A percentile compares a stretch with the other conserved stretches of the same genome.
Evolutionary conservation across 2,888 invertebrate genomes (phyloP).

Genomic region (Noctua comes): DNA sequence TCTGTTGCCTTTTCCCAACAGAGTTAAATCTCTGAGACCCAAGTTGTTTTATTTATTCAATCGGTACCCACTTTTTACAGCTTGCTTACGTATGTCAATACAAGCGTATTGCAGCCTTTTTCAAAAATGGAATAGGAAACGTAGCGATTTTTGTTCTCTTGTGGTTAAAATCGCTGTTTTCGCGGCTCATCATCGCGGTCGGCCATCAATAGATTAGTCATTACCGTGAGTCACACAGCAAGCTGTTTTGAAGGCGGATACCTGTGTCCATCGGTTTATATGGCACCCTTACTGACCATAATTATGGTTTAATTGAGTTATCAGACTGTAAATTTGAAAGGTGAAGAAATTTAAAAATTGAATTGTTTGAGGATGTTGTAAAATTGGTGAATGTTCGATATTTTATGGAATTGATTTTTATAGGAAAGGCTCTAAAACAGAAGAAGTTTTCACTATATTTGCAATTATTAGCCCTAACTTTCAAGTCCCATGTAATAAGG

Average conservation of each 20-base stretch:
- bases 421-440: not conserved
- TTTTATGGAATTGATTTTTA: not conserved
- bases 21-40: not conserved
- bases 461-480: not conserved
- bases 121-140: not conserved
- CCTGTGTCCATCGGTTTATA: constrained; percentile 28
- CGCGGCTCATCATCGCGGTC: constrained; percentile 28
- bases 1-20: not conserved
- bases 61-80: not conserved
- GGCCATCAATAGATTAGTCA: constrained; percentile 51
- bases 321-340: not conserved
- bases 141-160: not conserved
- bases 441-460: no score
- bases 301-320: constrained; percentile 37
- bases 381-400: not conserved
- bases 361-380: not conserved
- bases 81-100: not conserved
- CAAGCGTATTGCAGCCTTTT: not conserved
- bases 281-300: constrained; percentile 7
- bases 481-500: not conserved
- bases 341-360: constrained; percentile 2
- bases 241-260: constrained; percentile 41
- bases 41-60: constrained; percentile 8
- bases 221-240: constrained; percentile 52
- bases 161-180: constrained; percentile 36